A percentile compares a stretch with the other conserved stretches of the same genome.
phyloP scores from a whole-genome alignment of 2,797 vertebrate species.

The Pristis pectinata region DNA sequence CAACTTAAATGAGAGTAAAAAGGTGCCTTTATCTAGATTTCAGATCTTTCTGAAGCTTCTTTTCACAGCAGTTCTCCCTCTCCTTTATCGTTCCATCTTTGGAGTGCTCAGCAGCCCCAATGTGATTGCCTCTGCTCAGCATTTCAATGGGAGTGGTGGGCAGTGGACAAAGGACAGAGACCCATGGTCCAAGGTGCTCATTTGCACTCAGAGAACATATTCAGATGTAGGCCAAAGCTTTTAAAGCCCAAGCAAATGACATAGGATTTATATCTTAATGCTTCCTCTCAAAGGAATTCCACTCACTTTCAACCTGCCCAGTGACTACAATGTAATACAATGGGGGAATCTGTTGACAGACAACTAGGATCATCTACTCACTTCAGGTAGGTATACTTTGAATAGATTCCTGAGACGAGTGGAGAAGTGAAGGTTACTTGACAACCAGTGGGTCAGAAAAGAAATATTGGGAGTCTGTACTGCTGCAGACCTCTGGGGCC shows the following conservation, averaged over 20 bases:
- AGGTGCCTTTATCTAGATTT: not conserved
- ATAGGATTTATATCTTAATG: not conserved
- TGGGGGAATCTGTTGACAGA: not conserved
- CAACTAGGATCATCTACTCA: not conserved
- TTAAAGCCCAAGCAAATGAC: not conserved
- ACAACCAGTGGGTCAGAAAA: not conserved
- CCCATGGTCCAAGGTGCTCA: not conserved
- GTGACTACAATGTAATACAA: not conserved
- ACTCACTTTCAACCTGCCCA: not conserved
- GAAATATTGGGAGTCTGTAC: not conserved
- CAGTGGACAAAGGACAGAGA: not conserved
- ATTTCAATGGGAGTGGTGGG: not conserved
- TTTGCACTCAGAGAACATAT: not conserved
- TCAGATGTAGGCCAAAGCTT: not conserved
- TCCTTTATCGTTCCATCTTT: not conserved
- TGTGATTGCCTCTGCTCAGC: not conserved
- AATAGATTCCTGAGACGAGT: too few species aligned
- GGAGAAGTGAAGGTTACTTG: not conserved
- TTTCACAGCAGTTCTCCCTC: not conserved
- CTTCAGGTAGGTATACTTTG: not conserved
- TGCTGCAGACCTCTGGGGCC: not conserved
- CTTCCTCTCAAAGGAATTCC: not conserved
- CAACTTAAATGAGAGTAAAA: not conserved
- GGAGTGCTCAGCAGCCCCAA: not conserved
- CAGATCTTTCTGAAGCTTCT: not conserved